A percentile compares a stretch with the other conserved stretches of the same genome.
Conservation (phyloP, 1,140 invertebrate genomes). For the Sipha flava region DNA sequence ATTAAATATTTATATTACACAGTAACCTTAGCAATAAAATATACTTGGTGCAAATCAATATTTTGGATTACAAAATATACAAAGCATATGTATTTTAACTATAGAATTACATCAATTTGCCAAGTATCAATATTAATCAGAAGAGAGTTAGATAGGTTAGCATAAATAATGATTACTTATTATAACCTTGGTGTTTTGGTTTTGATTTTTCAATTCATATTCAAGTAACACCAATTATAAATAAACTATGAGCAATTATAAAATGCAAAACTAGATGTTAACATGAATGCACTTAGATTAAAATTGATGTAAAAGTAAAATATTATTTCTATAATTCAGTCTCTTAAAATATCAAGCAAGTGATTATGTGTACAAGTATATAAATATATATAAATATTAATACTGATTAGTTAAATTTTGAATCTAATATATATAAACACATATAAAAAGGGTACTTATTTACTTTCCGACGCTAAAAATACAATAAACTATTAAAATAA, state of each 20-base stretch:
- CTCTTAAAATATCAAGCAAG: background rate
- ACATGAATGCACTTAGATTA: background rate
- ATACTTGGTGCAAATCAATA: too few relatives aligned
- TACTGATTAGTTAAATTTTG: too few relatives aligned
- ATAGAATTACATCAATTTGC: too few relatives aligned
- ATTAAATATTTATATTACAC: too few relatives aligned
- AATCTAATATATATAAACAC: background rate
- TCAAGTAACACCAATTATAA: background rate
- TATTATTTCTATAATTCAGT: background rate
- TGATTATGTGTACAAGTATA: background rate
- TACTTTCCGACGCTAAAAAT: background rate
- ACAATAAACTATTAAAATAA: background rate
- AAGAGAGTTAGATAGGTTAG: background rate
- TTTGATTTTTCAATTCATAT: background rate
- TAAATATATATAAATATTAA: background rate
- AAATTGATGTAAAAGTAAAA: background rate
- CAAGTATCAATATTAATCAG: too few relatives aligned
- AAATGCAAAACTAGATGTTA: background rate
- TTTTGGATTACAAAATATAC: too few relatives aligned
- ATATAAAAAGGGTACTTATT: background rate
- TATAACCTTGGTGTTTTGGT: background rate
- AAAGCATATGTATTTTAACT: too few relatives aligned
- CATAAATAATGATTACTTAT: background rate
- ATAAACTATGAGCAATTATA: background rate
- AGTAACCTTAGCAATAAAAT: too few relatives aligned